These are phyloP conservation scores for Leucania comma DNA, from an alignment of 2,888 invertebrate genomes.

Conservation along the genomic window DNA sequence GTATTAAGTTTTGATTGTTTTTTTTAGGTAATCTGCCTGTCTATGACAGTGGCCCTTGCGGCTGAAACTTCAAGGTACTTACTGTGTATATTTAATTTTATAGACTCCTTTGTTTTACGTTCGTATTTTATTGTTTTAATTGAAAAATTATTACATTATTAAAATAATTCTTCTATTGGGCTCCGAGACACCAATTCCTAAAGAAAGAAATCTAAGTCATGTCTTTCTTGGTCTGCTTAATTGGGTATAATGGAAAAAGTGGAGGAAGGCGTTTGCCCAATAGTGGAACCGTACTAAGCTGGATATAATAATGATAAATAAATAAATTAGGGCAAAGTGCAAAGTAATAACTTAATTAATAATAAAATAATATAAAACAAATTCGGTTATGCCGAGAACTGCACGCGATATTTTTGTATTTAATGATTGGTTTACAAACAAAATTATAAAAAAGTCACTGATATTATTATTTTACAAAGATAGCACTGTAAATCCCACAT, in stretches of 20 bases:
- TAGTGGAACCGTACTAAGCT: no score
- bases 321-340: neutral
- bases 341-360: neutral
- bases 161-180: neutral
- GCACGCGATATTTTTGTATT: neutral
- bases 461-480: neutral
- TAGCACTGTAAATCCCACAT: slow-evolving; percentile 1
- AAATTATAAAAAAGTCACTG: neutral
- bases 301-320: neutral
- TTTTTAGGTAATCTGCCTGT: slow-evolving; percentile 81
- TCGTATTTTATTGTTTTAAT: neutral
- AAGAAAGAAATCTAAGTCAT: no score
- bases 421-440: neutral
- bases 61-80: slow-evolving; percentile 71
- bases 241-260: no score
- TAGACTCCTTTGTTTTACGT: neutral
- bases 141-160: neutral
- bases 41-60: slow-evolving; percentile 80
- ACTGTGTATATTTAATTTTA: neutral
- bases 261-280: no score
- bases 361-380: neutral
- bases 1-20: slow-evolving; percentile 39
- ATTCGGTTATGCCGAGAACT: neutral
- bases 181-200: no score
- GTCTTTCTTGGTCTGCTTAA: no score